Evolutionary conservation across 1,140 invertebrate genomes (phyloP).

Genomic region (Cryptotermes secundus): DNA sequence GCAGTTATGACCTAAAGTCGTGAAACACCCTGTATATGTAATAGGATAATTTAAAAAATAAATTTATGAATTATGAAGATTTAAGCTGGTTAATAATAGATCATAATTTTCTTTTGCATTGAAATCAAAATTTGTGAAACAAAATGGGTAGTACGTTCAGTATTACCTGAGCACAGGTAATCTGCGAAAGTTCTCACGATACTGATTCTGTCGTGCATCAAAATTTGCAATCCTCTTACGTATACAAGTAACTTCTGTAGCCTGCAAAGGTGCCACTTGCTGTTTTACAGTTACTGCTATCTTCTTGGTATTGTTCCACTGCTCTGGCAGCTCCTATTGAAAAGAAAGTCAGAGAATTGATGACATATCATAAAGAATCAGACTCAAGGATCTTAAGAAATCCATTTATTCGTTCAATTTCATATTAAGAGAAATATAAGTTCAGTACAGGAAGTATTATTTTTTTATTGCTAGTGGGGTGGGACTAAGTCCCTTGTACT

Average conservation of each 20-base stretch:
- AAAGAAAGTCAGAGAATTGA: background rate
- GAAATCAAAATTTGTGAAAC: no score
- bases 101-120: no score
- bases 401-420: background rate
- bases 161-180: slow-evolving; percentile 47
- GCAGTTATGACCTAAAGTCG: no score
- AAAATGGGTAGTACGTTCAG: background rate
- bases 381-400: no score
- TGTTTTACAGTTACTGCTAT: slow-evolving; percentile 88
- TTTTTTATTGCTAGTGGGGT: no score
- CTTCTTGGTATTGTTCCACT: slow-evolving; percentile 95
- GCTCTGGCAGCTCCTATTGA: slow-evolving; percentile 86
- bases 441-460: no score
- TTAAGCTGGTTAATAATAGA: no score
- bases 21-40: no score
- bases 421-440: background rate
- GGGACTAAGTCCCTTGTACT: no score
- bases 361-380: background rate
- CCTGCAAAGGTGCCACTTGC: slow-evolving; percentile 91
- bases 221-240: slow-evolving; percentile 82
- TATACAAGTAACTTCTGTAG: slow-evolving; percentile 89
- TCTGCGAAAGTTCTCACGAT: slow-evolving; percentile 81
- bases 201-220: slow-evolving; percentile 79
- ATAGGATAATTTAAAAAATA: no score
- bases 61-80: no score